Percentiles rank a stretch among this genome's conserved stretches.
Conservation (phyloP, 1,140 invertebrate species). For the Drusus annulatus region DNA sequence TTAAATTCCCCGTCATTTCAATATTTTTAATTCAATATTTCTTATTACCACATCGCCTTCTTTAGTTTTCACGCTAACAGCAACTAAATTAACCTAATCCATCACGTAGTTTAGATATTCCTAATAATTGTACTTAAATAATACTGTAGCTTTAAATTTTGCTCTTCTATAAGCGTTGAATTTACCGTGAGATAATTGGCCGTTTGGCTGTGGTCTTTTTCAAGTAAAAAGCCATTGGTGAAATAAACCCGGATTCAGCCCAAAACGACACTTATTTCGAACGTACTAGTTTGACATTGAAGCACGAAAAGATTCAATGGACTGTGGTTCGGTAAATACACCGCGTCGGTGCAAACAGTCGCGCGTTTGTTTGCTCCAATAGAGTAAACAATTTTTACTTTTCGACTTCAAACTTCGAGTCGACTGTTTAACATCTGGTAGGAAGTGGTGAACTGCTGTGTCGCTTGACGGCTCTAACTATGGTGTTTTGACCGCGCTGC, state of each 20-base stretch:
- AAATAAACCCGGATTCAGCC: neutral
- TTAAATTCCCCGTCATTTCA: neutral
- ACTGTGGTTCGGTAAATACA: slow-evolving; percentile 5
- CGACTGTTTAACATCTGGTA: slow-evolving; percentile 6
- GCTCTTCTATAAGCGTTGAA: too few relatives aligned
- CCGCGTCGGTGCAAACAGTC: slow-evolving; percentile 17
- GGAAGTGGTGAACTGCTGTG: neutral
- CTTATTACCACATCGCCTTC: neutral
- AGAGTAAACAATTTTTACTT: slow-evolving; percentile 16
- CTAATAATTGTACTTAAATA: too few relatives aligned
- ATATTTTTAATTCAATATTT: neutral
- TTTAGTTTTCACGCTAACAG: neutral
- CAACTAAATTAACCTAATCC: neutral
- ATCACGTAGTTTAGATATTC: neutral
- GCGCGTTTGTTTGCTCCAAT: slow-evolving; percentile 5
- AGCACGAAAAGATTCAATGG: slow-evolving; percentile 11
- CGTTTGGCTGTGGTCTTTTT: slow-evolving; percentile 6
- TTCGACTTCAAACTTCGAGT: too few relatives aligned
- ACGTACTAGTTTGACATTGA: neutral
- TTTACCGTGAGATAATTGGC: neutral
- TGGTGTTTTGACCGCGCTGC: slow-evolving; percentile 6
- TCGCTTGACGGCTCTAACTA: slow-evolving; percentile 1
- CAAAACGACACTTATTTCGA: neutral
- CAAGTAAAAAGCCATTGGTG: neutral
- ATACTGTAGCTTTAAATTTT: too few relatives aligned